A percentile compares a stretch with the other conserved stretches of the same genome.
Conservation (phyloP, 2,797 vertebrate genomes). For the Smutsia temminckii region DNA sequence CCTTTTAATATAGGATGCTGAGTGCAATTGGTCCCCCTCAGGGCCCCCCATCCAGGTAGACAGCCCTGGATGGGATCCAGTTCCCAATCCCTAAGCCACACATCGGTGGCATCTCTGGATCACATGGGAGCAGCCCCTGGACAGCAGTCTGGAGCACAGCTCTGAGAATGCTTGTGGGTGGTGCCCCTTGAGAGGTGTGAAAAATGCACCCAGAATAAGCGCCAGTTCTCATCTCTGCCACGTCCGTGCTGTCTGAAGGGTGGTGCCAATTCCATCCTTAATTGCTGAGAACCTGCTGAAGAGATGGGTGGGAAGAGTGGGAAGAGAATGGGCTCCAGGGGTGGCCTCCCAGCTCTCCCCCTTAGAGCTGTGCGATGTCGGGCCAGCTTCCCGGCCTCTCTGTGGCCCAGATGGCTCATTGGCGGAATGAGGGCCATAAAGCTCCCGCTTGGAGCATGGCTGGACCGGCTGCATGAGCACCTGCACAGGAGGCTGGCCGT, state of each 20-base stretch:
- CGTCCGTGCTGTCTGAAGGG: rapidly evolving
- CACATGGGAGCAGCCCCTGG: rapidly evolving
- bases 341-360: too few species aligned
- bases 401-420: not conserved
- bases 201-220: not conserved
- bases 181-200: rapidly evolving
- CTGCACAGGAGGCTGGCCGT: rapidly evolving
- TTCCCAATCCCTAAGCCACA: not conserved
- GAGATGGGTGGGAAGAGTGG: rapidly evolving
- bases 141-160: rapidly evolving
- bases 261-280: rapidly evolving
- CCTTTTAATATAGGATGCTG: not conserved
- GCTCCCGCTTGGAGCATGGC: rapidly evolving
- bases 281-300: rapidly evolving
- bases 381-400: not conserved
- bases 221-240: rapidly evolving
- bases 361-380: not conserved
- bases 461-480: not conserved
- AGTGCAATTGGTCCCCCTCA: rapidly evolving
- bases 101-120: rapidly evolving
- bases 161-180: rapidly evolving
- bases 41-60: rapidly evolving
- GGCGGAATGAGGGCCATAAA: not conserved
- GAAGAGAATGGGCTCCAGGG: not conserved
- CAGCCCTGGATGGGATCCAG: rapidly evolving